Conservation (phyloP, 2,113 vertebrate species). For the Syngnathus scovelli region DNA sequence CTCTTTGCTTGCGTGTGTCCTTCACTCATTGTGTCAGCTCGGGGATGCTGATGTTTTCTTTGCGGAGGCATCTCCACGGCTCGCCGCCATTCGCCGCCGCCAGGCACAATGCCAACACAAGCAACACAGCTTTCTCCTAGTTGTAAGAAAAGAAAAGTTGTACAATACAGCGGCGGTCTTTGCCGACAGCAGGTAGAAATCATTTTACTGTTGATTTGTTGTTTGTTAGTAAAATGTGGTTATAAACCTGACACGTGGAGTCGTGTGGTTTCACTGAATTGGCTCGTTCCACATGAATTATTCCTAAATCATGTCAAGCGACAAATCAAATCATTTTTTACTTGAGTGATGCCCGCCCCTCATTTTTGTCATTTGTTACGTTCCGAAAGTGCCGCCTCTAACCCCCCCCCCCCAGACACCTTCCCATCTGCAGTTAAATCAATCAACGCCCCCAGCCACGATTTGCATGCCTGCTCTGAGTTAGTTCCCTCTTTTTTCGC, state of each 20-base stretch:
- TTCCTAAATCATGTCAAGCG: too few species aligned
- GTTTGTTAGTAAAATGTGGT: too few species aligned
- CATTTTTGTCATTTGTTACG: background rate
- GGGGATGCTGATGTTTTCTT: background rate
- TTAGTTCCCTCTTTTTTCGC: background rate
- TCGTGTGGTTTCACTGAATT: too few species aligned
- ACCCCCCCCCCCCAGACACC: background rate
- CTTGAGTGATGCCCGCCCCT: too few species aligned
- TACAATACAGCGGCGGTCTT: too few species aligned
- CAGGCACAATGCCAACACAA: background rate
- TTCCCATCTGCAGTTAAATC: background rate
- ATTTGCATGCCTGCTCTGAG: background rate
- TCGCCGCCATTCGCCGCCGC: background rate
- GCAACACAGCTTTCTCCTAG: background rate
- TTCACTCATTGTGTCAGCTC: conserved; percentile 7
- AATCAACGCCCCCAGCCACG: background rate
- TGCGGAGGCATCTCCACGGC: background rate
- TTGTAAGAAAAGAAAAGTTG: background rate
- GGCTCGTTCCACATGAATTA: too few species aligned
- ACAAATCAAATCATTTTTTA: too few species aligned
- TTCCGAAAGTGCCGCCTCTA: background rate
- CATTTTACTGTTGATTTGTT: too few species aligned
- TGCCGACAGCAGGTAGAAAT: too few species aligned
- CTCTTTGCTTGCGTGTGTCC: conserved; percentile 15
- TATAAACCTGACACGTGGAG: too few species aligned